Conservation (phyloP, 1,140 invertebrate genomes). For the Heliothis virescens region DNA sequence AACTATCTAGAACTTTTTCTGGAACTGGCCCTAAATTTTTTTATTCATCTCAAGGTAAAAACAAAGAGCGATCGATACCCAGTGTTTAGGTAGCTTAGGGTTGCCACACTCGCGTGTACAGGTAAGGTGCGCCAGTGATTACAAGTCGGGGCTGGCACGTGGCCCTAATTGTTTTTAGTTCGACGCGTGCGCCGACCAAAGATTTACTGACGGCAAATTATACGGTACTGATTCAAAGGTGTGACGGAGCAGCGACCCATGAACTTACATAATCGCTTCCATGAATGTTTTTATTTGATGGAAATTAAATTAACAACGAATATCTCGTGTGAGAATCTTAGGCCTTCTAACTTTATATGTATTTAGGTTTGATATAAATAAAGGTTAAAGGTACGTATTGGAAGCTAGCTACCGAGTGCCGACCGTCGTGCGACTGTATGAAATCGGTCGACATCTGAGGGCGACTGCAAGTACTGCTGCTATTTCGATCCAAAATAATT, state of each 20-base stretch:
- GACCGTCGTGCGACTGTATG: too few relatives aligned
- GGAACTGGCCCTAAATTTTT: neutral
- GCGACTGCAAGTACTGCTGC: too few relatives aligned
- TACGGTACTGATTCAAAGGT: slow-evolving; percentile 48
- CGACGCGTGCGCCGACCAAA: slow-evolving; percentile 49
- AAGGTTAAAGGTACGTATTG: too few relatives aligned
- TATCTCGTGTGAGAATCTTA: too few relatives aligned
- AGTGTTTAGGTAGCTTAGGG: neutral
- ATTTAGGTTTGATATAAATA: too few relatives aligned
- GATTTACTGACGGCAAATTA: slow-evolving; percentile 65
- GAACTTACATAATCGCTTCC: neutral
- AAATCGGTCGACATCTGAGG: too few relatives aligned
- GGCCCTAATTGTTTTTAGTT: slow-evolving; percentile 68
- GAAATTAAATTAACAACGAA: too few relatives aligned
- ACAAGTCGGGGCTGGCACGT: slow-evolving; percentile 66
- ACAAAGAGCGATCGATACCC: slow-evolving; percentile 4
- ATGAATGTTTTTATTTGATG: neutral
- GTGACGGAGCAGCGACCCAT: slow-evolving; percentile 1
- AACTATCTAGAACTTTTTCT: too few relatives aligned
- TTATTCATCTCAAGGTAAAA: neutral
- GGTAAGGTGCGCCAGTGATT: slow-evolving; percentile 63
- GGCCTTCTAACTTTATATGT: too few relatives aligned
- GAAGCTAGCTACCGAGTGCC: too few relatives aligned
- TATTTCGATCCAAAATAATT: too few relatives aligned
- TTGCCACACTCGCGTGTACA: slow-evolving; percentile 45